A percentile compares a stretch with the other conserved stretches of the same genome.
Conservation (phyloP, 1,140 invertebrate genomes). For the Drosophila insularis region DNA sequence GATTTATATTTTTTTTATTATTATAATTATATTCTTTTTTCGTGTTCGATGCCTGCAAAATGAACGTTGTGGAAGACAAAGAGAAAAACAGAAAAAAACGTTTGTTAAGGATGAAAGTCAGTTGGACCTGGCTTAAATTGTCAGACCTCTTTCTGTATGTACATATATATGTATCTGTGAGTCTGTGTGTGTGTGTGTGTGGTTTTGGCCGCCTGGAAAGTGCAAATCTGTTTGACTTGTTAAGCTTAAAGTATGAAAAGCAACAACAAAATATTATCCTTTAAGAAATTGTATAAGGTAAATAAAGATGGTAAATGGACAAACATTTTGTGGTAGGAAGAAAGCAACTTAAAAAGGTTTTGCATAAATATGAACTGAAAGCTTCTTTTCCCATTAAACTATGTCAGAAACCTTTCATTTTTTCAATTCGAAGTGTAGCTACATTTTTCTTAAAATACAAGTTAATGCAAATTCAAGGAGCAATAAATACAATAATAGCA, state of each 20-base stretch:
- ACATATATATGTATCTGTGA: not conserved
- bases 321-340: not conserved
- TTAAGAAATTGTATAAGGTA: constrained; percentile 7
- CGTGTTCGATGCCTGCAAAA: constrained; percentile 40
- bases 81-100: constrained; percentile 25
- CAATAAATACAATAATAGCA: too few relatives aligned
- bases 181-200: constrained; percentile 47
- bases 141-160: constrained; percentile 35
- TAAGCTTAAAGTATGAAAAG: constrained; percentile 26
- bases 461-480: too few relatives aligned
- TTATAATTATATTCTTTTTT: too few relatives aligned
- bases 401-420: not conserved
- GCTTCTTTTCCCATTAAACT: not conserved
- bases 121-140: constrained; percentile 39
- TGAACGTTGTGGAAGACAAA: constrained; percentile 21
- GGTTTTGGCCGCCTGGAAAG: constrained; percentile 33
- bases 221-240: constrained; percentile 34
- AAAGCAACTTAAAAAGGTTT: too few relatives aligned
- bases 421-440: too few relatives aligned
- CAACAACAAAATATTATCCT: constrained; percentile 13
- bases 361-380: not conserved
- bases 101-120: constrained; percentile 44
- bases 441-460: too few relatives aligned
- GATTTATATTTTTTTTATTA: constrained; percentile 38
- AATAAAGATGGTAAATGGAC: not conserved